Evolutionary conservation across 2,888 invertebrate species (phyloP), one percentile per base, ranked within the genome.

Genomic region (Oithona nana): DNA sequence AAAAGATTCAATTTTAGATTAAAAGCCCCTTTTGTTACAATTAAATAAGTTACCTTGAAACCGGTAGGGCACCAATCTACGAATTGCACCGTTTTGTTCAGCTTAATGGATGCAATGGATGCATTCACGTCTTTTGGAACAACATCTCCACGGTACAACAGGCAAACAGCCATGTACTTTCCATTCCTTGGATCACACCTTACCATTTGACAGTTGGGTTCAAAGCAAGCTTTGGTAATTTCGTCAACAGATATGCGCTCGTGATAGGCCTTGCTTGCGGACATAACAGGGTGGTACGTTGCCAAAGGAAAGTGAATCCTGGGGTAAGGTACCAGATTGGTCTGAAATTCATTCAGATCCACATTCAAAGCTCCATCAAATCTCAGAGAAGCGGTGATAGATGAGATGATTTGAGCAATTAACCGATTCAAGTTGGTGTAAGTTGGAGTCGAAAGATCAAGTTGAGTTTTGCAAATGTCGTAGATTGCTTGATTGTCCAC

Each of bases 1-100:
- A n/a, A n/a, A n/a, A n/a, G n/a, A n/a, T n/a, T n/a, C n/a, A n/a
- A n/a, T n/a, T n/a, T n/a, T n/a, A n/a, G n/a, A n/a, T n/a, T n/a
- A n/a, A n/a, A n/a, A n/a, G n/a, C n/a, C n/a, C n/a, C n/a, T n/a
- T n/a, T n/a, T n/a, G n/a, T n/a, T n/a, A n/a, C n/a, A n/a, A n/a
- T n/a, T n/a, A n/a, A n/a, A n/a, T n/a, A n/a, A n/a, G n/a, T n/a
- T 3, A 49, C 50, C 76, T 77, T 54, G 74, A 75, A 76, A 26
- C 76, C 76, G 39, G 76, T 76, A 16, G 75, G 76, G 68, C 75
- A 75, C 75, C 75, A 75, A 66, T 75, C 74, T 3, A 75, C 75
- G 65, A 78, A 77, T 68, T 77, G 75, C 65, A 77, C 75, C 56
- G 71, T 71, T 57, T 73, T 69, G 66, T 74, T 75, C 50, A 75